Evolutionary conservation across 2,797 vertebrate genomes (phyloP), one percentile per base, ranked within the genome.

Genomic region (Salmo trutta): DNA sequence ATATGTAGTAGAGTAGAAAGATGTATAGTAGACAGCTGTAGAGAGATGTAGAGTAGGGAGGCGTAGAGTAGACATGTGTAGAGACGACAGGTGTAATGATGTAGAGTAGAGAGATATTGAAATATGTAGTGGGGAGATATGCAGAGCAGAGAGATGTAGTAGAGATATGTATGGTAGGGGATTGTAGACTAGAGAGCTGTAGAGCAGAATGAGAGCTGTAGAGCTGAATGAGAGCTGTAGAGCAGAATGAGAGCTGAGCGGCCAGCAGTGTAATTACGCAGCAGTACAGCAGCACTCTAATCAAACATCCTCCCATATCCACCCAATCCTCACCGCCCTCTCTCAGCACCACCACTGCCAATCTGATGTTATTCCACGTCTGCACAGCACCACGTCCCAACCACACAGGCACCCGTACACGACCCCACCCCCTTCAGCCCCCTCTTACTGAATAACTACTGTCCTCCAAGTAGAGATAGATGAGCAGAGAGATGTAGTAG

Each of bases 291-390:
- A 31, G 47, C 47, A 5, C 24, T 27, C 36, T 71, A 71, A 77
- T 81, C 62, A 68, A 74, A 71, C 67, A 65, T 77, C 72, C 24
- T 24, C 24, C 24, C 24, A 24, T 1, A 24, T 24, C 77, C 70
- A 65, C 79, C 76, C 82, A 76, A 70, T 17, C 62, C 75, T 74
- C 82, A 75, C 15, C 59, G 69, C 36, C 36, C 7, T 41, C 6
- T 41, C 36, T 41, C 56, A 33, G 54, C 66, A 8, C 21, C 59
- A 54, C 51, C 14, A 29, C 72, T 16, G 17, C 29, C 31, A 19
- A 70, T 83, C 69, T 80, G 79, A 76, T 78, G 76, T 80, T 76
- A 76, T 70, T 54, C 36, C 15, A 33, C 2, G 36, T 54, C 75
- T 77, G 71, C 73, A 27, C 33, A 36, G 78, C 62, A 15, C 69